phyloP scores from a whole-genome alignment of 2,888 invertebrate species.

The Zeuzera pyrina region DNA sequence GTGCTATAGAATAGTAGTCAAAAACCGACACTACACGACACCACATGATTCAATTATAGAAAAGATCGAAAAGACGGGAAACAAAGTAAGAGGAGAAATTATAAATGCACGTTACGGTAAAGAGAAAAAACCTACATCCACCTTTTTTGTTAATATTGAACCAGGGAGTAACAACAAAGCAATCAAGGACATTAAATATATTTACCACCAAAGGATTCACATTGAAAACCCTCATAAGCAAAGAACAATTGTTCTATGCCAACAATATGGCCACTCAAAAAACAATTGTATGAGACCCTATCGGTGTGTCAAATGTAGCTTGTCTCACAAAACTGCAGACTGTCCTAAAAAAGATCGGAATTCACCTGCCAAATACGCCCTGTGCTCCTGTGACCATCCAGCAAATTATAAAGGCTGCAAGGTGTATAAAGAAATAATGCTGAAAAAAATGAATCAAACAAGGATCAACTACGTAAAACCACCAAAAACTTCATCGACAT shows the following conservation, averaged over 20 bases:
- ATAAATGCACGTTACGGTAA: slow-evolving; percentile 10
- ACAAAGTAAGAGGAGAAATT: slow-evolving; percentile 10
- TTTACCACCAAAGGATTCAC: slow-evolving; percentile 3
- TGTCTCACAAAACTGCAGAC: background rate
- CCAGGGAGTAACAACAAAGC: background rate
- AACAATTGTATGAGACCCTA: background rate
- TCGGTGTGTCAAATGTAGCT: no score
- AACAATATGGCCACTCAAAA: slow-evolving; percentile 14
- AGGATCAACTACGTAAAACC: no score
- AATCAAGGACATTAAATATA: slow-evolving; percentile 6
- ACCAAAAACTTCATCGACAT: no score
- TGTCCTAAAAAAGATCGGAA: background rate
- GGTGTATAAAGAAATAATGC: background rate
- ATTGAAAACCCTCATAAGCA: slow-evolving; percentile 8
- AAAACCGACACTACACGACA: slow-evolving; percentile 9
- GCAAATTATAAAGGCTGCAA: no score
- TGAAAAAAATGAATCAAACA: background rate
- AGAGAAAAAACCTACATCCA: slow-evolving; percentile 7
- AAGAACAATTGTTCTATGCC: slow-evolving; percentile 6
- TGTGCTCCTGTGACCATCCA: background rate
- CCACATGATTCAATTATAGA: slow-evolving; percentile 4
- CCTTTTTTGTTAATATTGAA: slow-evolving; percentile 7
- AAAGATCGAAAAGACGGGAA: slow-evolving; percentile 9
- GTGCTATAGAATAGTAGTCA: slow-evolving; percentile 8
- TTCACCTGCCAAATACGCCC: background rate